Evolutionary conservation across 2,888 invertebrate genomes (phyloP).

Genomic region (Caradrina kadenii): DNA sequence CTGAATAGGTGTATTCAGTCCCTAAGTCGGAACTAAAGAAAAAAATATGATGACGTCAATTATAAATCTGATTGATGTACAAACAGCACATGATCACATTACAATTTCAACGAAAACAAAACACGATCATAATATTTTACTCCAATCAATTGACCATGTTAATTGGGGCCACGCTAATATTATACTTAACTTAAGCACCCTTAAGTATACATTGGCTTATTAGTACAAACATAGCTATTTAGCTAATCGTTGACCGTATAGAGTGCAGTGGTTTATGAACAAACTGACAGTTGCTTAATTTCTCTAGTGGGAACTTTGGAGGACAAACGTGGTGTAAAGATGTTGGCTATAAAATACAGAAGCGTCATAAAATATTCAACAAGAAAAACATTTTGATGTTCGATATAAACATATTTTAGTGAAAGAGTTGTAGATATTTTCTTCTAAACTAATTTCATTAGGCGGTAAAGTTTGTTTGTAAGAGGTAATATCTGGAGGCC

Average conservation of each 20-base stretch:
- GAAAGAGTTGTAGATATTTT: no score
- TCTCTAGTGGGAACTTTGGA: slow-evolving; percentile 47
- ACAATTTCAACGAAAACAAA: slow-evolving; percentile 17
- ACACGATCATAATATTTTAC: slow-evolving; percentile 31
- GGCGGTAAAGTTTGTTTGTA: no score
- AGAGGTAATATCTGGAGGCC: no score
- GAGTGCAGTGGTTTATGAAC: slow-evolving; percentile 57
- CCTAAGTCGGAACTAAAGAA: neutral
- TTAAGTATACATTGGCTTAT: slow-evolving; percentile 38
- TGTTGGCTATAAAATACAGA: slow-evolving; percentile 12
- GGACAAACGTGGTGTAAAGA: slow-evolving; percentile 52
- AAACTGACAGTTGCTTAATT: slow-evolving; percentile 55
- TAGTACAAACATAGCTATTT: slow-evolving; percentile 44
- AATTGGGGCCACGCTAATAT: slow-evolving; percentile 55
- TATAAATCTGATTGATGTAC: neutral
- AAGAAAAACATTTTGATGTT: neutral
- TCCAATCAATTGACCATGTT: slow-evolving; percentile 35
- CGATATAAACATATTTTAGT: no score
- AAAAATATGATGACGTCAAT: neutral
- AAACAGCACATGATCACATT: slow-evolving; percentile 23
- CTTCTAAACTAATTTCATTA: no score
- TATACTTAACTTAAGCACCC: slow-evolving; percentile 24
- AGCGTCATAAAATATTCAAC: neutral
- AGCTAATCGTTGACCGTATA: slow-evolving; percentile 55
- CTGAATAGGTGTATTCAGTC: no score